Base-by-base conservation (phyloP, 2,113 vertebrate species). In the Sebastes schlegelii region DNA sequence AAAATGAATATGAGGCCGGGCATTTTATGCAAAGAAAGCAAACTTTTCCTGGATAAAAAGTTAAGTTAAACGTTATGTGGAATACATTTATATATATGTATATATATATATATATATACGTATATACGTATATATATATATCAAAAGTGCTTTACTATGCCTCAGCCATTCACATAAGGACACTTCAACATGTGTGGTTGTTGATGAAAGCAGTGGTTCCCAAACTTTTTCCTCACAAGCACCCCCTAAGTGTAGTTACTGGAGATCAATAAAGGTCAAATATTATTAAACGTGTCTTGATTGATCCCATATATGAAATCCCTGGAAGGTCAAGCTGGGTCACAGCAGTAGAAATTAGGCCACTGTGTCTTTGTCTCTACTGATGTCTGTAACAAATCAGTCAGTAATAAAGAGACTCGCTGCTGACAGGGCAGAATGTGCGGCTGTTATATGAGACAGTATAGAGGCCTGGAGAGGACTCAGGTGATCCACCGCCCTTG, bases 351-450 rank as follows among this genome's bases (percentile, higher is more conserved):
- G 64, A 8, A 83, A 79, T 11, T 68, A 55, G 85, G 83, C 68
- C 80, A 79, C 62, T 34, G 84, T 63, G 87, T 79, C 54, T 86
- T 71, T 70, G 82, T 85, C 80, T 77, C 16, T 79, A 87, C 74
- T 71, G 85, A 86, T 16, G 80, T 65, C 46, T 55, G 82, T 34
- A 17, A 76, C 58, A 65, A 52, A 58, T 63, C 69, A 40, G 45
- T 58, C 51, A 40, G 62, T 16, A 13, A 55, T 51, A 52, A 68
- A 5, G 77, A 70, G 66, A 61, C 64, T 17, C 60, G 4, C 1
- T 86, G 93, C 91, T 92, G 93, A 95, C 62, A 26, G 21, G 14
- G 88, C 88, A 73, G 45, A 77, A 80, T 19, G 49, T 10, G 54
- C 78, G 17, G 67, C 61, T 63, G 92, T 74, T 51, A 91, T 79